These are phyloP conservation scores for Tenthredo distinguenda DNA, from an alignment of 2,888 invertebrate species.

Conservation along the genomic window DNA sequence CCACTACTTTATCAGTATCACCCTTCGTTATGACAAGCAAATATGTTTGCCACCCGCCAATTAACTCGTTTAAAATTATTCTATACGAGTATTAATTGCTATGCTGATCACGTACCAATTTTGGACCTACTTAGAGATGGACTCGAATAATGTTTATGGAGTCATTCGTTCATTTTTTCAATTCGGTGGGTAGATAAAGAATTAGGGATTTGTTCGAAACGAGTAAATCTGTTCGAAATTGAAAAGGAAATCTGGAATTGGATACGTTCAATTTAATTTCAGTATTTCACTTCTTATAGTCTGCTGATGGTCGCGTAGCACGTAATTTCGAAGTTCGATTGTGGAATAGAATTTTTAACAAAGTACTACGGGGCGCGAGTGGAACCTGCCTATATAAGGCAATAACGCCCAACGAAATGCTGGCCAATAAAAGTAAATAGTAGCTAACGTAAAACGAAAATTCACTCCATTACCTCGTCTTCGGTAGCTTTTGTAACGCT, in stretches of 20 bases:
- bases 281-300: neutral
- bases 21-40: constrained; percentile 18
- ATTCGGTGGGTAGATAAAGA: neutral
- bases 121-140: neutral
- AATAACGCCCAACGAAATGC: constrained; percentile 13
- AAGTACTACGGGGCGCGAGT: constrained; percentile 11
- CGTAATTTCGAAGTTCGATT: constrained; percentile 12
- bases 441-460: constrained; percentile 10
- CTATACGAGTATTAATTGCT: constrained; percentile 2
- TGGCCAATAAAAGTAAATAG: constrained; percentile 30
- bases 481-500: constrained; percentile 10
- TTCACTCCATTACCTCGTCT: constrained; percentile 23
- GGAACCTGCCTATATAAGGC: constrained; percentile 14
- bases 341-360: constrained; percentile 18
- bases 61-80: constrained; percentile 35
- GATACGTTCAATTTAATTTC: constrained; percentile 11
- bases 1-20: constrained; percentile 27
- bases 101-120: constrained; percentile 27
- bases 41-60: constrained; percentile 33
- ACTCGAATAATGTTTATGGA: neutral
- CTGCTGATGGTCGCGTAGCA: neutral
- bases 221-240: neutral
- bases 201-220: neutral
- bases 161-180: neutral
- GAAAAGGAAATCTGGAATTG: neutral